These are phyloP conservation scores for Ophioderma brevispina DNA, from an alignment of 35 echinoderm and acorn worm genomes.

Conservation along the genomic window DNA sequence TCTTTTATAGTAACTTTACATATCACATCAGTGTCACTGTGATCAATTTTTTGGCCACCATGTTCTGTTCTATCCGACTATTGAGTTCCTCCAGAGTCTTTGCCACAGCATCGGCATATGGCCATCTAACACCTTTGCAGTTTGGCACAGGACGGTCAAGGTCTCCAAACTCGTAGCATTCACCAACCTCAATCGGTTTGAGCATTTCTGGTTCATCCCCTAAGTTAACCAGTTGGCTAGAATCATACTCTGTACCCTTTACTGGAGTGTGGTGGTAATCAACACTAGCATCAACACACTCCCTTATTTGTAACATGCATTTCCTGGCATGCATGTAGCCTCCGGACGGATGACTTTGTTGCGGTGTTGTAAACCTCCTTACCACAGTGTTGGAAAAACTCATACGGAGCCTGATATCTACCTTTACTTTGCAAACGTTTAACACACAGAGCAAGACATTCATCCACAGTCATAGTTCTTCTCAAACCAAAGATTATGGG, in stretches of 20 bases:
- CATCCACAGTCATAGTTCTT: constrained; percentile 13
- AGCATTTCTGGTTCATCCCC: not conserved
- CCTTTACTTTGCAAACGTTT: constrained; percentile 13
- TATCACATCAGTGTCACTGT: not conserved
- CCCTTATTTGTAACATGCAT: constrained; percentile 23
- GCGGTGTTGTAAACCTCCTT: constrained; percentile 7
- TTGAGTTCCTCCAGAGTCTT: constrained; percentile 58
- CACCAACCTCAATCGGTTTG: constrained; percentile 14
- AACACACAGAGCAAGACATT: constrained; percentile 42
- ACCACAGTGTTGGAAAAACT: constrained; percentile 1
- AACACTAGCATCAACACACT: not conserved
- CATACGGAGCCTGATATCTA: constrained; percentile 33
- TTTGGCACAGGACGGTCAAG: constrained; percentile 37
- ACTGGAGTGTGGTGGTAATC: constrained; percentile 48
- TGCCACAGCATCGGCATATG: constrained; percentile 38
- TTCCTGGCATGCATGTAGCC: constrained; percentile 55
- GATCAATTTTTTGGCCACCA: not conserved
- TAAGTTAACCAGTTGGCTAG: too few relatives aligned
- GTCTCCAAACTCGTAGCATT: not conserved
- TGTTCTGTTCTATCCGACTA: not conserved
- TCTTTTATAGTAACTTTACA: constrained; percentile 36
- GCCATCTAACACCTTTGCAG: constrained; percentile 37
- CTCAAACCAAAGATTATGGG: not conserved
- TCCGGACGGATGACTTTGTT: not conserved
- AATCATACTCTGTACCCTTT: too few relatives aligned